These are phyloP conservation scores for Hirtodrosophila histrioides DNA, from an alignment of 2,888 invertebrate genomes.

Conservation along the genomic window DNA sequence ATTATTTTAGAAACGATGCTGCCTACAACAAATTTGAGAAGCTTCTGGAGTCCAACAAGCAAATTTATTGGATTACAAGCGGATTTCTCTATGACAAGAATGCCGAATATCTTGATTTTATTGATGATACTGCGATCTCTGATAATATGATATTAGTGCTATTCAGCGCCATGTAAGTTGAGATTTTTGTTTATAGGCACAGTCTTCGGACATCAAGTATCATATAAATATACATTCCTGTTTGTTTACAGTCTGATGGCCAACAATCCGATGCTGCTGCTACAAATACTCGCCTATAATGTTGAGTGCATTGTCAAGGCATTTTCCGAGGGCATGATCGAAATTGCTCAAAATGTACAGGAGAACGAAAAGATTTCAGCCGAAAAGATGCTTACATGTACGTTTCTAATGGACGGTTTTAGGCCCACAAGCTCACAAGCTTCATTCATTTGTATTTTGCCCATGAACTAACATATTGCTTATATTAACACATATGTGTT, in stretches of 20 bases:
- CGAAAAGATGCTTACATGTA: conserved; percentile 83
- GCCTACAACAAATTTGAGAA: conserved; percentile 82
- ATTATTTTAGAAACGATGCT: conserved; percentile 75
- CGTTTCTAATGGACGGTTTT: conserved; percentile 16
- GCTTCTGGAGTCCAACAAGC: conserved; percentile 80
- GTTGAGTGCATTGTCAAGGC: conserved; percentile 88
- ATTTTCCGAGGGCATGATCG: conserved; percentile 85
- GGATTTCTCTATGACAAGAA: conserved; percentile 83
- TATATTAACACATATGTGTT: too few species aligned
- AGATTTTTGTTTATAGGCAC: background rate
- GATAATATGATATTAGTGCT: conserved; percentile 84
- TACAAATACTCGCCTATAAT: conserved; percentile 88
- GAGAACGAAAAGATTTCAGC: conserved; percentile 83
- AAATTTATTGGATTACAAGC: conserved; percentile 82
- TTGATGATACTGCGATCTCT: conserved; percentile 82
- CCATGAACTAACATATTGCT: too few species aligned
- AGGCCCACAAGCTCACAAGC: background rate
- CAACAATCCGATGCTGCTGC: conserved; percentile 88
- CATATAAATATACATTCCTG: background rate
- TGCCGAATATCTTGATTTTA: conserved; percentile 83
- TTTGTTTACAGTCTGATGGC: conserved; percentile 84
- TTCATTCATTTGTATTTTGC: background rate
- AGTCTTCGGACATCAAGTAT: too few species aligned
- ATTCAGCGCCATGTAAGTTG: conserved; percentile 83
- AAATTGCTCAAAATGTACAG: conserved; percentile 82